Conservation (phyloP, 2,113 vertebrate species). For the Nannobrachium achirus region DNA sequence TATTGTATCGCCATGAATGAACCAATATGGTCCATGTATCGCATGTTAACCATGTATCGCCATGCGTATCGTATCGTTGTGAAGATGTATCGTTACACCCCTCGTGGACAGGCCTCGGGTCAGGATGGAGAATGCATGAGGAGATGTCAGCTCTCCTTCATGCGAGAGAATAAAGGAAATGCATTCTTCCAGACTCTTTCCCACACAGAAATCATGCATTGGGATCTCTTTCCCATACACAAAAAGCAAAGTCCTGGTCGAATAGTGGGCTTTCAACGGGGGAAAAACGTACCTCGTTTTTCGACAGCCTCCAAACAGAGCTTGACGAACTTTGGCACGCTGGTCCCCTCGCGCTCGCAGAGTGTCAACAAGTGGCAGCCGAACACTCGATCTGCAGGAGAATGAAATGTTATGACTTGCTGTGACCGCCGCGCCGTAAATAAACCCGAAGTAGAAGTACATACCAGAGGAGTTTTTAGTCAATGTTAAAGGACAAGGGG, state of each 20-base stretch:
- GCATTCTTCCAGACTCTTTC: constrained; percentile 1
- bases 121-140: not conserved
- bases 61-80: too few relatives aligned
- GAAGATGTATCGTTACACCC: too few relatives aligned
- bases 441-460: not conserved
- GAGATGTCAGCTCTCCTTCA: not conserved
- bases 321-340: constrained; percentile 87
- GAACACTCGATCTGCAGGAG: constrained; percentile 89
- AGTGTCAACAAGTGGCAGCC: constrained; percentile 88
- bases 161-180: constrained; percentile 4
- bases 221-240: not conserved
- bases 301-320: constrained; percentile 88
- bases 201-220: constrained; percentile 3
- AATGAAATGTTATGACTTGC: constrained; percentile 10
- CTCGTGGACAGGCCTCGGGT: constrained; percentile 65
- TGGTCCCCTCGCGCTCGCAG: constrained; percentile 88
- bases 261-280: not conserved
- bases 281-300: constrained; percentile 81
- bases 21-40: too few relatives aligned
- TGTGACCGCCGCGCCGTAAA: not conserved
- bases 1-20: too few relatives aligned
- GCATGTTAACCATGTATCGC: too few relatives aligned
- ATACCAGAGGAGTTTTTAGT: too few relatives aligned
- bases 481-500: too few relatives aligned
- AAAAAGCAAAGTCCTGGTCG: not conserved